Base-by-base conservation (phyloP, 2,113 vertebrate genomes). In the Coregonus clupeaformis region DNA sequence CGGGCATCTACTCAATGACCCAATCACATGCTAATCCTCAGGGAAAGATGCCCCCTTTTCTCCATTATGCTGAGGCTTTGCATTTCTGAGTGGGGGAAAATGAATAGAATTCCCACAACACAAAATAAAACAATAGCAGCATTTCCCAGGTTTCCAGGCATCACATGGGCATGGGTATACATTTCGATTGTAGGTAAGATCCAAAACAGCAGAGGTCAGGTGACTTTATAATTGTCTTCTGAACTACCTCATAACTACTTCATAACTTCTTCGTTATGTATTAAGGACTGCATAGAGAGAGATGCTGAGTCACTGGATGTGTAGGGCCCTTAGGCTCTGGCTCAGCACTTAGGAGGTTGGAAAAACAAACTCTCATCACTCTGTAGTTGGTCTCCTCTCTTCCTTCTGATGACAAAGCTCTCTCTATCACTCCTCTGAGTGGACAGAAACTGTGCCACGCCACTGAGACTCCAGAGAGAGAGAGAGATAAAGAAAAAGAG, bases 41-140 rank as follows among this genome's bases (percentile, higher is more conserved):
- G 75, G 73, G 80, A 78, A 72, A 76, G 80, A 85, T 80, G 22
- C n/a, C 78, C 80, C 77, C 78, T 80, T 79, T 82, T 77, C 75
- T 80, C 73, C 3, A 3, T 73, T 77, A 22, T 70, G 45, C 73
- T 76, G 20, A 2, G 70, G 71, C 65, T 80, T 81, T 62, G 71
- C 69, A 76, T 85, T 85, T 80, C 80, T 68, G 62, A 68, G 66
- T 67, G 73, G 83, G 85, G 74, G 77, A 65, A 4, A 62, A 74
- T 78, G 65, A 52, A 59, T 60, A 27, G 32, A 60, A 68, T 52
- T 72, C 29, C n/a, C 30, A 60, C 68, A 42, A 71, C 11, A 52
- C 80, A 65, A 47, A 80, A 62, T 72, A 79, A 72, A 76, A 74
- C 68, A 73, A 88, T 16, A 60, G 77, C 78, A 75, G 57, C 6